These are phyloP conservation scores for Trissolcus basalis DNA, from an alignment of 1,140 invertebrate genomes.

Conservation along the genomic window DNA sequence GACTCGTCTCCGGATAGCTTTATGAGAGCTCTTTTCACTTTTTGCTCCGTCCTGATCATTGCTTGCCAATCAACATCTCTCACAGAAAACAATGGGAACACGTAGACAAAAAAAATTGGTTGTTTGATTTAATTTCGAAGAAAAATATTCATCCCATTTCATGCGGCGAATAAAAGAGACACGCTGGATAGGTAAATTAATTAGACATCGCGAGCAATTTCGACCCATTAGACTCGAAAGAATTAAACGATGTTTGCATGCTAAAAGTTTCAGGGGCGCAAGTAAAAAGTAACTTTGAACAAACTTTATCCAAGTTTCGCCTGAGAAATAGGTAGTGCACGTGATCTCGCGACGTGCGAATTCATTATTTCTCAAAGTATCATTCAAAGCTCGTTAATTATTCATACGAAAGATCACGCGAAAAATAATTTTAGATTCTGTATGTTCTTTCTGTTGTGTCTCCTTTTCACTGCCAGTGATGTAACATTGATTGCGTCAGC, in stretches of 20 bases:
- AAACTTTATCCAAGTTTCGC: not conserved
- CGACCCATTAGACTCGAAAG: slow-evolving; percentile 4
- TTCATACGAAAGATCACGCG: not conserved
- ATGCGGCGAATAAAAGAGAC: too few relatives aligned
- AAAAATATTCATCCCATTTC: too few relatives aligned
- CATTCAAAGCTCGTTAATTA: not conserved
- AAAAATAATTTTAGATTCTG: not conserved
- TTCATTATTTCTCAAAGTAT: not conserved
- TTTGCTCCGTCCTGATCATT: too few relatives aligned
- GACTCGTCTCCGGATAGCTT: too few relatives aligned
- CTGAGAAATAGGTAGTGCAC: not conserved
- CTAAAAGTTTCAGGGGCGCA: slow-evolving; percentile 2
- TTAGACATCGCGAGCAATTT: slow-evolving; percentile 4
- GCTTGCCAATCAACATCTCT: too few relatives aligned
- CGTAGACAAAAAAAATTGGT: too few relatives aligned
- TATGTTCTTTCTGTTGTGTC: too few relatives aligned
- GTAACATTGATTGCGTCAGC: too few relatives aligned
- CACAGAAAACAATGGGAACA: too few relatives aligned
- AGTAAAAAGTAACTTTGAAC: slow-evolving; percentile 3
- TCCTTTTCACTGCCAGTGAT: too few relatives aligned
- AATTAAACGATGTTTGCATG: slow-evolving; percentile 14
- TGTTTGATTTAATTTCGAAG: too few relatives aligned
- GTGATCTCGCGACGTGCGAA: not conserved
- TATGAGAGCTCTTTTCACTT: too few relatives aligned
- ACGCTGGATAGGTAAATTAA: not conserved